These are phyloP conservation scores for Spodoptera frugiperda DNA, from an alignment of 1,140 invertebrate species.

Conservation along the genomic window DNA sequence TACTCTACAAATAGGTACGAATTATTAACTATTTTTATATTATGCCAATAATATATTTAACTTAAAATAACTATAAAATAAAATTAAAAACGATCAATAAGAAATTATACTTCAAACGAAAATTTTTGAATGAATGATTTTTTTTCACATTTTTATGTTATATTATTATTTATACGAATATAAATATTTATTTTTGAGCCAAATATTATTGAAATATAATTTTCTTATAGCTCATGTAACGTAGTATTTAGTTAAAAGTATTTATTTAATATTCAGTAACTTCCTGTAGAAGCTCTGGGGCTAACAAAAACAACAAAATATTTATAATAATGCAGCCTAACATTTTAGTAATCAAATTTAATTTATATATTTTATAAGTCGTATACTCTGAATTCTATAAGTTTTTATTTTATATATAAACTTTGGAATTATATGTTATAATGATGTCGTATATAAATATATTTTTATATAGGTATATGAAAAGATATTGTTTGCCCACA, in stretches of 20 bases:
- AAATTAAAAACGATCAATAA: slow-evolving; percentile 7
- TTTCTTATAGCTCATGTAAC: not conserved
- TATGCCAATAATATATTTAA: slow-evolving; percentile 57
- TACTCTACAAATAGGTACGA: slow-evolving; percentile 27
- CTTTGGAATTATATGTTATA: too few species aligned
- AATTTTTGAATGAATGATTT: not conserved
- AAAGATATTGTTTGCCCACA: not conserved
- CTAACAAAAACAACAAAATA: slow-evolving; percentile 20
- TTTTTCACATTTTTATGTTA: not conserved
- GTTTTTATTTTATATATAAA: too few species aligned
- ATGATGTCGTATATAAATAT: too few species aligned
- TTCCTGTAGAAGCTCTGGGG: slow-evolving; percentile 68
- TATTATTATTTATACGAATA: not conserved
- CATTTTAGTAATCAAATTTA: not conserved
- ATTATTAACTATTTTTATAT: slow-evolving; percentile 15
- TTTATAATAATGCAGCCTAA: not conserved
- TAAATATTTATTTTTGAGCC: not conserved
- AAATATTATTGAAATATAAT: slow-evolving; percentile 33
- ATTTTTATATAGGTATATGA: not conserved
- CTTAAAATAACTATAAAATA: slow-evolving; percentile 22
- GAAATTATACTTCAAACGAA: slow-evolving; percentile 33
- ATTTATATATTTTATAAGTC: not conserved
- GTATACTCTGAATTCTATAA: slow-evolving; percentile 5
- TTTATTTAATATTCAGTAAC: slow-evolving; percentile 26
- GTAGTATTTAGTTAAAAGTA: too few species aligned